Base-by-base conservation (phyloP, 1,140 invertebrate genomes). In the Tetramorium simillimum region DNA sequence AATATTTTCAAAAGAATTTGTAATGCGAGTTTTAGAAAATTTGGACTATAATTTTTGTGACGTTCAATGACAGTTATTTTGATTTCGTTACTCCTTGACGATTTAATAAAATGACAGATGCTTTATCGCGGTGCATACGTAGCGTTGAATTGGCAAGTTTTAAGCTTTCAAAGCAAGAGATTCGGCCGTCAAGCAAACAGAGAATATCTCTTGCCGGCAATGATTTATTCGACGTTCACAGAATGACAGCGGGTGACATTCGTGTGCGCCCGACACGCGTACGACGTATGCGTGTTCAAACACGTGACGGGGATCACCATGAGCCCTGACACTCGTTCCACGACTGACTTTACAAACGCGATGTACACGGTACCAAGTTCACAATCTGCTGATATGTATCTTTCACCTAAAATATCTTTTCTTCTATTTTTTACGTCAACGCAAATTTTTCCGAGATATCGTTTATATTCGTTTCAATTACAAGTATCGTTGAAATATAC, bases 161-260 rank as follows among this genome's bases (percentile, higher is more conserved):
- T 58, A 73, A 49, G 53, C 80, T 73, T 60, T 75, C 53, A 60
- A 73, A 73, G 80, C 67, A 33, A 60, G 67, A 72, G 53, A 84
- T 84, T 84, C 58, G 80, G 40, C n/a, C 40, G 69, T 75, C 69
- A 40, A 73, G 53, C 80, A 75, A 73, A 84, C 69, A 84, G 73
- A 51, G 69, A 43, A 56, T 67, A 89, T 89, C 88, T 86, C 80
- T 82, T 76, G 76, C 49, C 69, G 62, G 28, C 62, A 72, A 89
- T 89, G 88, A 89, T 89, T 89, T 89, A 89, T 89, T 76, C 87
- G 69, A 63, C 72, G 81, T 49, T 51, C 56, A 21, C n/a, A 10
- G 49, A 75, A 53, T 46, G 53, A 62, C 58, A 53, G 40, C 43
- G n/a, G 49, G 51, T 40, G 53, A 53, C 63, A 51, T 77, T 77